Conservation (phyloP, 1,140 invertebrate genomes). For the Dreissena rostriformis region DNA sequence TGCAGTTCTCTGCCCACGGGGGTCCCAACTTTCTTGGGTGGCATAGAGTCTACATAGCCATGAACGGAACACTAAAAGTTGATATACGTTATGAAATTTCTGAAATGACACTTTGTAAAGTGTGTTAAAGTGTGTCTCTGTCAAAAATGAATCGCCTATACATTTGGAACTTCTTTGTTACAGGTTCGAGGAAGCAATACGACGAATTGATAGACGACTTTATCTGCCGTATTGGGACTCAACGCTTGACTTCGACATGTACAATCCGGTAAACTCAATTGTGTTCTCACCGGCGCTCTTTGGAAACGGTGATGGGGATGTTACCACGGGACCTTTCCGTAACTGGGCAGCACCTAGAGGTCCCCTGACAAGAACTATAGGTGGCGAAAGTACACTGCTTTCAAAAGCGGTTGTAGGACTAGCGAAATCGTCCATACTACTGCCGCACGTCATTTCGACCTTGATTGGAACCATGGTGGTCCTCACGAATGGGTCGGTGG, state of each 20-base stretch:
- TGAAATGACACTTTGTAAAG: no score
- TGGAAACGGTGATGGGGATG: slow-evolving; percentile 78
- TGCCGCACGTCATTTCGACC: slow-evolving; percentile 52
- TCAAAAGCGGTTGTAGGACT: slow-evolving; percentile 16
- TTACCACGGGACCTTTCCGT: slow-evolving; percentile 77
- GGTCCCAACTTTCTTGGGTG: slow-evolving; percentile 73
- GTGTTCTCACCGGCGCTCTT: slow-evolving; percentile 76
- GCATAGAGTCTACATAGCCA: slow-evolving; percentile 69
- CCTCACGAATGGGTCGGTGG: slow-evolving; percentile 71
- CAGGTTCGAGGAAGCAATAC: slow-evolving; percentile 66
- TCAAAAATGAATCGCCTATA: background rate
- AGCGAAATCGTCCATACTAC: slow-evolving; percentile 38
- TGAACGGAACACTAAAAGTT: slow-evolving; percentile 57
- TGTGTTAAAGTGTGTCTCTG: background rate
- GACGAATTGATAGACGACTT: slow-evolving; percentile 56
- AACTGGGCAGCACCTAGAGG: slow-evolving; percentile 57
- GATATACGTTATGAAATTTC: no score
- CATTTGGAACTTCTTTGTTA: background rate
- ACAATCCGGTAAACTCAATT: slow-evolving; percentile 75
- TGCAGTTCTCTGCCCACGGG: slow-evolving; percentile 33
- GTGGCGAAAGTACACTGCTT: slow-evolving; percentile 33
- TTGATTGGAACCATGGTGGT: slow-evolving; percentile 68
- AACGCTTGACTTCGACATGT: slow-evolving; percentile 74
- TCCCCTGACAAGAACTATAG: slow-evolving; percentile 50
- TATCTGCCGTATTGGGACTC: slow-evolving; percentile 81